Conservation (phyloP, 2,113 vertebrate species). For the Vulpes ferrilata region DNA sequence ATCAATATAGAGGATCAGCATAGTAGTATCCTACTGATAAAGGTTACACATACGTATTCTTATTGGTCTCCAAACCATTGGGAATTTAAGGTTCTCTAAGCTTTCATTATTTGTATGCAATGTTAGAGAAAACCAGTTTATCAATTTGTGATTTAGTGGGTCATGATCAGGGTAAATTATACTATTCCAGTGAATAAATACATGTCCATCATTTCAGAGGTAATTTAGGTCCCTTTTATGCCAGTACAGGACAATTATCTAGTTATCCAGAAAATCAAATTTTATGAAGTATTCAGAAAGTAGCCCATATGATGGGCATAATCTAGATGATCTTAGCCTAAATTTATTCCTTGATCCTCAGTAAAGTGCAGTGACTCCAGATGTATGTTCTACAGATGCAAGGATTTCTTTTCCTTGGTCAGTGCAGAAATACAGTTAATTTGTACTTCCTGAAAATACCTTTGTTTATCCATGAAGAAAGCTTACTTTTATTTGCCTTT, state of each 20-base stretch:
- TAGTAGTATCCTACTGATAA: neutral
- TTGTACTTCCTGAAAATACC: neutral
- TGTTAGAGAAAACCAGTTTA: neutral
- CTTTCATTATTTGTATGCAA: neutral
- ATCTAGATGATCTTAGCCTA: neutral
- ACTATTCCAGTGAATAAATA: neutral
- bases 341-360: neutral
- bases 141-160: neutral
- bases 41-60: neutral
- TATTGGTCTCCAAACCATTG: neutral
- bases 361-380: neutral
- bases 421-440: neutral
- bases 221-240: neutral
- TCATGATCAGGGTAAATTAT: slow-evolving; percentile 8
- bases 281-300: neutral
- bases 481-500: neutral
- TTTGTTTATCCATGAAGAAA: neutral
- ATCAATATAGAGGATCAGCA: neutral
- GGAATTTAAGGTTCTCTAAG: neutral
- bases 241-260: neutral
- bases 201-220: neutral
- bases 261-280: neutral
- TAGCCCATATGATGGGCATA: neutral
- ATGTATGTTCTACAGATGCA: neutral
- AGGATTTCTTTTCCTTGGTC: neutral